A percentile compares a stretch with the other conserved stretches of the same genome.
Conservation (phyloP, 2,797 vertebrate genomes). For the Cuculus canorus region DNA sequence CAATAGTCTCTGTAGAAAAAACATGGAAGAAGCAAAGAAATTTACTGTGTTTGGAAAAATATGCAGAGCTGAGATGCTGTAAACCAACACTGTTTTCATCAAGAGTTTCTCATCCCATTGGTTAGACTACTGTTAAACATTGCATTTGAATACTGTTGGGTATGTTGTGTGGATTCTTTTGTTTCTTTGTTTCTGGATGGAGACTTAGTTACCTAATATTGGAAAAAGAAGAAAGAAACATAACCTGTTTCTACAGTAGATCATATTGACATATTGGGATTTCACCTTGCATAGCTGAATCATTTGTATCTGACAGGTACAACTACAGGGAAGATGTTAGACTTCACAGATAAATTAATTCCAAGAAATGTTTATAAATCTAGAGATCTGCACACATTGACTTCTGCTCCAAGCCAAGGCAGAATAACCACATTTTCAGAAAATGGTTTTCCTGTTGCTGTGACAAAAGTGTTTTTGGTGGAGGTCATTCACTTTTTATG, state of each 20-base stretch:
- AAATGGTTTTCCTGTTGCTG: conserved; percentile 17
- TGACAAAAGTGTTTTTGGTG: conserved; percentile 50
- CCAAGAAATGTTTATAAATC: conserved; percentile 45
- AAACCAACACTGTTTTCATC: neutral
- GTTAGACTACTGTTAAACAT: neutral
- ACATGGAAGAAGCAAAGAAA: neutral
- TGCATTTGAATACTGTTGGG: neutral
- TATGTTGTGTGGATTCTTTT: conserved; percentile 46
- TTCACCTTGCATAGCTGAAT: conserved; percentile 58
- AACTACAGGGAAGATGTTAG: conserved; percentile 20
- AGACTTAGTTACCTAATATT: conserved; percentile 36
- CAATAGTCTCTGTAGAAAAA: neutral
- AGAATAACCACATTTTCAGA: conserved; percentile 30
- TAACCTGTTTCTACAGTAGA: conserved; percentile 32
- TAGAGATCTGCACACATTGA: conserved; percentile 13
- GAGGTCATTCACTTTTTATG: conserved; percentile 46
- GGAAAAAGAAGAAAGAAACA: conserved; percentile 49
- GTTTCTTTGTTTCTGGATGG: conserved; percentile 47
- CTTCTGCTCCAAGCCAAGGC: neutral
- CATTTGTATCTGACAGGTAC: conserved; percentile 60
- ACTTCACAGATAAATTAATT: conserved; percentile 57
- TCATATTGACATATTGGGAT: conserved; percentile 55
- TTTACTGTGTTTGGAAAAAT: neutral
- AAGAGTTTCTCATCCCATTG: neutral
- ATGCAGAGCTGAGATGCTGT: neutral